Evolutionary conservation across 35 echinoderm and acorn worm species (phyloP), one percentile per base, ranked within the genome.

Genomic region (Stichopus chloronotus): DNA sequence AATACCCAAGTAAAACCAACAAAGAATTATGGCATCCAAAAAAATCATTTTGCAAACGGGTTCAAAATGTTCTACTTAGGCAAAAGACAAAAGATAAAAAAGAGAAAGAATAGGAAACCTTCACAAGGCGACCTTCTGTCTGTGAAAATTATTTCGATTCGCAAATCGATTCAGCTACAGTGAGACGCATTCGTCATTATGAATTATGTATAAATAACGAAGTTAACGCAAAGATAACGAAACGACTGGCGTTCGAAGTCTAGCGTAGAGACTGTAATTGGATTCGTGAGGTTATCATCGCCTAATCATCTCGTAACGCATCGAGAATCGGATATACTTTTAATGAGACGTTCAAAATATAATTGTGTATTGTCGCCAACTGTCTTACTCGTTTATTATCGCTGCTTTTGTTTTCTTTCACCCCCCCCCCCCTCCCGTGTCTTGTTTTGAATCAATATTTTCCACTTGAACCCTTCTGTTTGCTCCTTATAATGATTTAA

Each of bases 321-420:
- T 55, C 24, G 82, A 85, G 56, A 85, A 85, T 53, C 82, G 58
- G 82, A 85, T 56, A 85, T 56, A 85, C 17, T 58, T 85, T 23
- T 30, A 58, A 19, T 55, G 30, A 23, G 55, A 13, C 55, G 82
- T 58, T 58, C 56, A 85, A 83, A 81, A 59, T 74, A 85, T 85
- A 85, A 85, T 85, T 85, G 57, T 56, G 21, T 85, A 58, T 85
- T 58, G 82, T 56, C 82, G 82, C 82, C 82, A 85, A 85, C 52
- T 58, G 17, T 85, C 52, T 58, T 53, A 55, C 52, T 53, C 53
- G 55, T 52, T 52, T 17, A 83, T 83, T 83, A 83, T 43, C 30
- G 30, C 30, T 43, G 30, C 30, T 43, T 43, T 43, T 43, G 30
- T 53, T 83, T 52, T 83, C 55, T 43, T 17, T 81, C 55, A 52